Conservation (phyloP, 2,888 invertebrate genomes). For the Ephialtes manifestator region DNA sequence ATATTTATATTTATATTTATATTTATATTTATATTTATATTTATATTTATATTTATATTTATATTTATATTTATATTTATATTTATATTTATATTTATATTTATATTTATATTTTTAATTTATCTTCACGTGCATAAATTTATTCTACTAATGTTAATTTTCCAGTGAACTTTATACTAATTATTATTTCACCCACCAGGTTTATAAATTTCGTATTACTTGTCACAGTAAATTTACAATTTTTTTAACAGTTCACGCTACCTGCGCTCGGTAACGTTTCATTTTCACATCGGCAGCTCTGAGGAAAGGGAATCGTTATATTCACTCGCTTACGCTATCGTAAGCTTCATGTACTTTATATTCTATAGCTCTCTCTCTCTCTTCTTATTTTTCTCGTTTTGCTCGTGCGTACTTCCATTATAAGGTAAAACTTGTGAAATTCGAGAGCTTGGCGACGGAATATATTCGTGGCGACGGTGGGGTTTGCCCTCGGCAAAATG, state of each 20-base stretch:
- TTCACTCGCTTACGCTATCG: conserved; percentile 27
- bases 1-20: no score
- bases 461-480: conserved; percentile 42
- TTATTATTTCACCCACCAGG: no score
- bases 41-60: no score
- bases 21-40: no score
- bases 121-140: no score
- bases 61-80: no score
- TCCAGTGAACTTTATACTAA: no score
- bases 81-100: no score
- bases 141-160: no score
- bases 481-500: conserved; percentile 40
- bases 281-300: conserved; percentile 35
- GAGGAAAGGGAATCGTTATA: conserved; percentile 43
- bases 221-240: no score
- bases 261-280: conserved; percentile 25
- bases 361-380: conserved; percentile 9
- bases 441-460: conserved; percentile 48
- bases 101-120: no score
- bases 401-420: conserved; percentile 44
- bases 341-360: conserved; percentile 40
- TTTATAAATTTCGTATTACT: no score
- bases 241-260: background rate
- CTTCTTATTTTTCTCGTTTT: conserved; percentile 23
- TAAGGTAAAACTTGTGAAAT: conserved; percentile 53